Base-by-base conservation (phyloP, 2,113 vertebrate species). In the Pseudorectes ferrugineus region DNA sequence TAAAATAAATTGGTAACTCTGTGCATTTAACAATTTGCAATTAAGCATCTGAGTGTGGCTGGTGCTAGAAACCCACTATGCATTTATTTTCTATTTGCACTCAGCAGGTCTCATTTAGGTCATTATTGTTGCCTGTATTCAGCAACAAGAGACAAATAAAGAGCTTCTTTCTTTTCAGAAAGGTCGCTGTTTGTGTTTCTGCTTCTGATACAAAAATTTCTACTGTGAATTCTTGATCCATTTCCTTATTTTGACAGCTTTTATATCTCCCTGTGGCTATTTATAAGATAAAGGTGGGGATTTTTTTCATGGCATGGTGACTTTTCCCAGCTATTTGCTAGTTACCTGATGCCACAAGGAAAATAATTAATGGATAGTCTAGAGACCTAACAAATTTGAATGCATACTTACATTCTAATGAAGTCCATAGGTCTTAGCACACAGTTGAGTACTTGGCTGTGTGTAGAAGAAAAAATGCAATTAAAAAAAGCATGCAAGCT, bases 181-280 rank as follows among this genome's bases (percentile, higher is more conserved):
- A 83, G 67, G 82, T 79, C 11, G 0, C 48, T 65, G 19, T 5
- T 82, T 38, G 17, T 81, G 48, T 89, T 94, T 81, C 61, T 85
- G 43, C 61, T 91, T 71, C 57, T 43, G 54, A 68, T 61, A 76
- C 11, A 75, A 72, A 75, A 84, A 75, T 17, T 68, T 48, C 20
- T 43, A 12, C 49, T 49, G 49, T 49, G 51, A 88, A 70, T 85
- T 88, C 84, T 68, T 79, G 36, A 88, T 77, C 57, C 23, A 10
- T 80, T 88, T 88, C 79, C 86, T 86, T 95, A 86, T 85, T 92
- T 88, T 93, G 85, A 77, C 51, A 88, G 62, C 58, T 94, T 94
- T 88, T 49, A 10, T 58, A 46, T 29, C 12, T 82, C 58, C 16
- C 1, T 3, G 55, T 48, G 62, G 49, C 62, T 79, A 18, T 88